Base-by-base conservation (phyloP, 2,797 vertebrate genomes). In the Enteromius viviparus region DNA sequence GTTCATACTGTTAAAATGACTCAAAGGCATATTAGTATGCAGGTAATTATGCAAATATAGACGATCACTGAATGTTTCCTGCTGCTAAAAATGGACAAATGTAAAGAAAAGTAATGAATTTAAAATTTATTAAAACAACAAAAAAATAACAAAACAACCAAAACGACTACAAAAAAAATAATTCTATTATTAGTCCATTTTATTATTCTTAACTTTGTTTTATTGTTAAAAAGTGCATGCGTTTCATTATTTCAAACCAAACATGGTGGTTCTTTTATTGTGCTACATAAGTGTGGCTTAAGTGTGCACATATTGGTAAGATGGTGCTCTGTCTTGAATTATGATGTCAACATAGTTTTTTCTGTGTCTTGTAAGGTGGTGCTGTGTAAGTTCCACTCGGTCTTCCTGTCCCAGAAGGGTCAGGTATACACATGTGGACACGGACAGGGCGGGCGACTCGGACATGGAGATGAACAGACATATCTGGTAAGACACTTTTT, bases 401-500 rank as follows among this genome's bases (percentile, higher is more conserved):
- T 99, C 85, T 99, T 99, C 93, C 95, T 99, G 89, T 97, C 98
- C 64, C 98, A 98, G 92, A 98, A 97, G 92, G 98, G 98, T 77
- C 96, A 97, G 71, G 95, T 99, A 68, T 99, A 97, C 84, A 99
- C 98, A 0, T 99, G 98, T 91, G 98, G 98, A 4, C 98, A 99
- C 85, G 98, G 98, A 83, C 97, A 96, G 90, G 98, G 98, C 87
- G 98, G 98, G 42, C 95, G 98, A 26, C 95, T 99, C 81, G 98
- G 98, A 23, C 98, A 99, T 74, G 97, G 97, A 87, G 98, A 99
- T 91, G 97, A 99, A 81, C 97, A 99, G 87, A 99, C 98, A 1
- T 99, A 97, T 89, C 91, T 99, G 96, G 98, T 99, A 94, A 89
- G 90, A 65, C 9, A 4, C 19, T 34, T 53, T 15, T 15, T 40